Conservation (phyloP, 2,888 invertebrate species). For the Cheilosia urbana region DNA sequence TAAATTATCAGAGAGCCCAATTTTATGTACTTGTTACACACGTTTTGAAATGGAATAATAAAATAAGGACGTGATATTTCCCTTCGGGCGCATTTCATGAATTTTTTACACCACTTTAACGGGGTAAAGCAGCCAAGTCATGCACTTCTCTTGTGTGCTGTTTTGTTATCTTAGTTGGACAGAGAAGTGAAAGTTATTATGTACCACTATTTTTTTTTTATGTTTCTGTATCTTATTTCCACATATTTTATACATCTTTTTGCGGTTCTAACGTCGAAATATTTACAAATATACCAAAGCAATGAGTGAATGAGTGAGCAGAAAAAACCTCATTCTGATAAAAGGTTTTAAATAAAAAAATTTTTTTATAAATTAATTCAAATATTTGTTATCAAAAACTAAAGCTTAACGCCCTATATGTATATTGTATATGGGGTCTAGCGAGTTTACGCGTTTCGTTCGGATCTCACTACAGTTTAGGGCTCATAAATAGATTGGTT, state of each 20-base stretch:
- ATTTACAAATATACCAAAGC: not conserved
- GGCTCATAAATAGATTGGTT: too few species aligned
- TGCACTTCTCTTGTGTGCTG: conserved; percentile 37
- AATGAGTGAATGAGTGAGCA: too few species aligned
- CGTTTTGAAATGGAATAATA: conserved; percentile 73
- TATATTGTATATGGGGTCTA: too few species aligned
- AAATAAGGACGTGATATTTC: conserved; percentile 72
- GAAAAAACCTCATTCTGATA: too few species aligned
- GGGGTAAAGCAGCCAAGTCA: conserved; percentile 45
- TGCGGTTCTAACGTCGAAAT: conserved; percentile 2
- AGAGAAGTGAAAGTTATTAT: conserved; percentile 49
- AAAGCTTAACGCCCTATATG: too few species aligned
- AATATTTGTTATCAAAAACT: too few species aligned
- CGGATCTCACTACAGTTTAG: too few species aligned
- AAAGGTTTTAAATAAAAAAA: too few species aligned
- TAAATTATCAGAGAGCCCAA: conserved; percentile 68
- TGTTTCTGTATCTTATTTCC: not conserved
- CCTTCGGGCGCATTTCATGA: conserved; percentile 43
- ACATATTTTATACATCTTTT: conserved; percentile 21
- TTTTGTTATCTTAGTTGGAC: conserved; percentile 4
- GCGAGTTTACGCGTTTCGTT: too few species aligned
- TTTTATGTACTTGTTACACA: conserved; percentile 69
- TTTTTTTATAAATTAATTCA: too few species aligned
- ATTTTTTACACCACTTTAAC: conserved; percentile 52
- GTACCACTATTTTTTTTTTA: conserved; percentile 19